Conservation (phyloP, 2,797 vertebrate genomes). For the Neosalanx taihuensis region DNA sequence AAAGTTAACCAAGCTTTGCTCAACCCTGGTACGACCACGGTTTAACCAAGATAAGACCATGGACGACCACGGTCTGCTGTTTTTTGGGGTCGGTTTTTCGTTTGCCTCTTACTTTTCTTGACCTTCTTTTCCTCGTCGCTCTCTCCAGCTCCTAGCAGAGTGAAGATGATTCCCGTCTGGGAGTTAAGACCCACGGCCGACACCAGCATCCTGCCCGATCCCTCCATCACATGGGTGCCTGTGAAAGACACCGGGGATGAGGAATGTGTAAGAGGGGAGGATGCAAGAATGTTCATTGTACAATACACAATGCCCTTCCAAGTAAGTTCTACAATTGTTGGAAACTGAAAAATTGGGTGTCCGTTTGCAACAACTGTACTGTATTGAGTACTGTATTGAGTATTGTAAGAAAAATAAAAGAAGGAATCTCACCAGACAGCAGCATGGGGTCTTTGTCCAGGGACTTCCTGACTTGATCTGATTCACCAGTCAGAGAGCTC, state of each 20-base stretch:
- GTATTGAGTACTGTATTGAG: too few relatives aligned
- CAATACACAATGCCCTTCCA: too few relatives aligned
- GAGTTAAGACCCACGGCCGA: constrained; percentile 95
- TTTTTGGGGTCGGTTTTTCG: constrained; percentile 1
- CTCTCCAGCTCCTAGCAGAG: constrained; percentile 85
- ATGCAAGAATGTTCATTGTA: too few relatives aligned
- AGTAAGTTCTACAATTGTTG: too few relatives aligned
- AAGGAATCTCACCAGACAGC: constrained; percentile 82
- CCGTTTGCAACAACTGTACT: neutral
- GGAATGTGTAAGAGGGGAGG: too few relatives aligned
- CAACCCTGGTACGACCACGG: neutral
- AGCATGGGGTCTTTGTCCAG: constrained; percentile 94
- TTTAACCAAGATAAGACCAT: neutral
- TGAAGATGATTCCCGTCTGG: constrained; percentile 98
- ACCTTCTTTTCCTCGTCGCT: constrained; percentile 87
- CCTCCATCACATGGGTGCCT: constrained; percentile 99
- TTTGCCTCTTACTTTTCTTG: constrained; percentile 89
- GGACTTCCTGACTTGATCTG: constrained; percentile 92
- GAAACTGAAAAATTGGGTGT: too few relatives aligned
- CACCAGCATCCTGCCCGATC: constrained; percentile 94
- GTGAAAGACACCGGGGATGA: constrained; percentile 5
- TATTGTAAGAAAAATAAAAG: neutral
- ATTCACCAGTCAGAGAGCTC: constrained; percentile 95
- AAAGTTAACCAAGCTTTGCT: neutral
- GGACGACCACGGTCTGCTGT: neutral